These are phyloP conservation scores for Mesochorus sp. DNA, from an alignment of 2,888 invertebrate species.

Conservation along the genomic window DNA sequence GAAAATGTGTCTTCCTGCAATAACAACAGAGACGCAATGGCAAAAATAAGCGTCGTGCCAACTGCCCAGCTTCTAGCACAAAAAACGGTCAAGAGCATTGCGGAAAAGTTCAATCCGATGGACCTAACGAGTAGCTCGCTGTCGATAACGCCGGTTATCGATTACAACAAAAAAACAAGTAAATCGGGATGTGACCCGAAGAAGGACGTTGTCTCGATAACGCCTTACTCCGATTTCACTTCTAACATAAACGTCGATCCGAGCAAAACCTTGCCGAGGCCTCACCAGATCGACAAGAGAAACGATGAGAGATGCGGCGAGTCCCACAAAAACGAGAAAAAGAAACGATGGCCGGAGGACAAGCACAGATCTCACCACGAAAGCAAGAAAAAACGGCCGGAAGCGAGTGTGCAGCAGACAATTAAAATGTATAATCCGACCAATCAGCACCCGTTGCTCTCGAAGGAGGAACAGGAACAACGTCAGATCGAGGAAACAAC, in stretches of 20 bases:
- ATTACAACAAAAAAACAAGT: conserved; percentile 63
- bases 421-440: conserved; percentile 16
- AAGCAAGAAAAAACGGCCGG: conserved; percentile 67
- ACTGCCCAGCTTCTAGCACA: conserved; percentile 76
- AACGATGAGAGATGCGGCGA: conserved; percentile 68
- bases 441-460: conserved; percentile 60
- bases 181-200: conserved; percentile 71
- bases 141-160: conserved; percentile 79
- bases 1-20: conserved; percentile 59
- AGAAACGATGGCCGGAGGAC: conserved; percentile 68
- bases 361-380: conserved; percentile 73
- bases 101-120: conserved; percentile 77
- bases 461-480: conserved; percentile 78
- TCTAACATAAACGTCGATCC: too few species aligned
- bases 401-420: conserved; percentile 19
- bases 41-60: conserved; percentile 75
- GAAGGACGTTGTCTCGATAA: conserved; percentile 78
- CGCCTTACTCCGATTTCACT: conserved; percentile 77
- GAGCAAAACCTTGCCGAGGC: too few species aligned
- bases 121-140: conserved; percentile 76
- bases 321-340: conserved; percentile 69
- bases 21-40: conserved; percentile 68
- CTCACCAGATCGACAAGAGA: conserved; percentile 68
- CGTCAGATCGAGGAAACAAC: conserved; percentile 80
- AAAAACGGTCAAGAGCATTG: conserved; percentile 65